Base-by-base conservation (phyloP, 64 coral and sea anemone genomes). In the Montipora cactus region DNA sequence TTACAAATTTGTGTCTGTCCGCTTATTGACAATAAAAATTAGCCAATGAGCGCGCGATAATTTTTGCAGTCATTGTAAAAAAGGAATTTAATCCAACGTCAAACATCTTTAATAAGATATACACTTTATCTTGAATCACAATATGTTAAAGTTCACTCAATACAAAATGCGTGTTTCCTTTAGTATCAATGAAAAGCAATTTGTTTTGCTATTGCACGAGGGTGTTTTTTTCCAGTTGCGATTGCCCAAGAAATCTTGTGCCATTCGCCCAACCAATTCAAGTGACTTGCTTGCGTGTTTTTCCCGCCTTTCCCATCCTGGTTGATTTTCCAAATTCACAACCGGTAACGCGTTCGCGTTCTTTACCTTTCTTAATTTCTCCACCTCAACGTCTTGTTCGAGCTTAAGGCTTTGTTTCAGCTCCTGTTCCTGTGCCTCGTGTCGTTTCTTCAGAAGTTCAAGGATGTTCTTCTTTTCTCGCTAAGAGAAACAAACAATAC, bases 341-440 rank as follows among this genome's bases (percentile, higher is more conserved):
- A 8, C 53, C 53, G 53, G 11, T 57, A 57, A 57, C 6, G 16
- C 4, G 4, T 5, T 13, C 4, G 14, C 14, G 14, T 14, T 47
- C 37, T 18, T 70, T 77, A 92, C 98, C 86, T 99, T 99, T 96
- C 94, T 91, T 5, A 96, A 89, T 72, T 94, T 99, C 48, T 99
- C 98, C 74, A 94, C 51, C 64, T 99, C 98, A 0, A 99, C 98
- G 55, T 99, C 95, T 61, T 96, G 89, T 5, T 99, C 92, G 4
- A 96, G 92, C 81, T 99, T 94, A 3, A 95, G 48, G 8, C 96
- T 87, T 44, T 89, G 74, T 84, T 91, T 94, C 8, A 99, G 84
- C 13, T 94, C 93, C 20, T 92, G 57, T 92, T 99, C 95, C 75
- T 94, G 89, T 13, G 57, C 79, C 16, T 77, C 88, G 57, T 95